Percentiles rank a stretch among this genome's conserved stretches.
phyloP scores from a whole-genome alignment of 2,888 invertebrate genomes.

The Stegophylla sp. region DNA sequence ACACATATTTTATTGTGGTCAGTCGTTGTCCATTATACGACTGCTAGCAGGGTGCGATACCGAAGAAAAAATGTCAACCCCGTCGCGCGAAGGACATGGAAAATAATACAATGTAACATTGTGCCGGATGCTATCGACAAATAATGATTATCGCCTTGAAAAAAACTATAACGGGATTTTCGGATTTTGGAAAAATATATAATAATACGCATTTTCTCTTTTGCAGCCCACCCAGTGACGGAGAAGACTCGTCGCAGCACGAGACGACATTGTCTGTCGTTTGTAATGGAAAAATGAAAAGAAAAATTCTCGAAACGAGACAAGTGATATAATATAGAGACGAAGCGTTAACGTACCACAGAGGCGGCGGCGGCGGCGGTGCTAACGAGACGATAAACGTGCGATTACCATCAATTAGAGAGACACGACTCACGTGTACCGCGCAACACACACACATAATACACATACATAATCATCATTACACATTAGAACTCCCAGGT shows the following conservation, averaged over 20 bases:
- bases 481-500: not conserved
- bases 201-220: not conserved
- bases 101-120: not conserved
- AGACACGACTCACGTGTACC: slow-evolving; percentile 17
- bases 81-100: not conserved
- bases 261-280: too few species aligned
- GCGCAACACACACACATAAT: not conserved
- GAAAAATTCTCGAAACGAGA: too few species aligned
- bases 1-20: not conserved
- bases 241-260: too few species aligned
- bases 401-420: slow-evolving; percentile 23
- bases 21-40: too few species aligned
- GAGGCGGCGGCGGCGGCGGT: not conserved
- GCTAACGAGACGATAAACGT: not conserved
- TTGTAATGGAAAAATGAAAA: too few species aligned
- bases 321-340: too few species aligned
- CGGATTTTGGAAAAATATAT: too few species aligned
- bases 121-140: not conserved
- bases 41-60: too few species aligned
- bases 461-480: not conserved
- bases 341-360: too few species aligned
- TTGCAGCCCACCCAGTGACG: not conserved
- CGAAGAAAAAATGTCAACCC: too few species aligned
- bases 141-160: too few species aligned
- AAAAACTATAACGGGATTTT: too few species aligned